Evolutionary conservation across 1,140 invertebrate species (phyloP).

Genomic region (Gryllus bimaculatus): DNA sequence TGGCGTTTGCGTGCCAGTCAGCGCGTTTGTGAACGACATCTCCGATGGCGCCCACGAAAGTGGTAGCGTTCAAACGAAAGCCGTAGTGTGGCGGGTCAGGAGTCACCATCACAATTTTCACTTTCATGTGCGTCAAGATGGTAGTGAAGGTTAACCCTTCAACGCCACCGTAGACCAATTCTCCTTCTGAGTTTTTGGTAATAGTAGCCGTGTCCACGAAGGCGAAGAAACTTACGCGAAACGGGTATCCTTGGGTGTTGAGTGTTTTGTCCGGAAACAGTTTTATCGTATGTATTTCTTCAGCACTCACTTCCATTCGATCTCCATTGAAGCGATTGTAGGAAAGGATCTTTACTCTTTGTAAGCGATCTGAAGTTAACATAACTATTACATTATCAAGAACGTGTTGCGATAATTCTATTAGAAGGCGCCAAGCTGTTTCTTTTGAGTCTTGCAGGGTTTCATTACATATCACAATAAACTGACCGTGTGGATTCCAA

Average conservation of each 20-base stretch:
- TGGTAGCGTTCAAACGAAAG: not conserved
- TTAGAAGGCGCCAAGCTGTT: not conserved
- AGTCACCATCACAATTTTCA: not conserved
- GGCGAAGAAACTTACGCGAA: not conserved
- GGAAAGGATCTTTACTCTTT: not conserved
- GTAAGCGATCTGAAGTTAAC: not conserved
- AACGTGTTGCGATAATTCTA: not conserved
- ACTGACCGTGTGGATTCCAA: not conserved
- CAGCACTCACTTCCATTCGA: not conserved
- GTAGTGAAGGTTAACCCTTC: not conserved
- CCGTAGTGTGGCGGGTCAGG: not conserved
- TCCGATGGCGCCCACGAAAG: not conserved
- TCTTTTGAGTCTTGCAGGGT: not conserved
- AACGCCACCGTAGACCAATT: not conserved
- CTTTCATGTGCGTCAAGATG: not conserved
- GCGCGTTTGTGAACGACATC: not conserved
- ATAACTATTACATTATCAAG: not conserved
- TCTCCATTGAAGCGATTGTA: not conserved
- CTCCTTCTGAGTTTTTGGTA: not conserved
- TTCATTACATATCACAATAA: not conserved
- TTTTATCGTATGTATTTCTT: not conserved
- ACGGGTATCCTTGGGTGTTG: not conserved
- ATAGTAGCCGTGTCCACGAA: not conserved
- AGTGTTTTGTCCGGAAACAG: not conserved
- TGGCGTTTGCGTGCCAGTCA: not conserved